Percentiles rank a stretch among this genome's conserved stretches.
These are phyloP conservation scores for Darevskia mixta DNA, from an alignment of 2,797 vertebrate genomes.

Conservation along the genomic window DNA sequence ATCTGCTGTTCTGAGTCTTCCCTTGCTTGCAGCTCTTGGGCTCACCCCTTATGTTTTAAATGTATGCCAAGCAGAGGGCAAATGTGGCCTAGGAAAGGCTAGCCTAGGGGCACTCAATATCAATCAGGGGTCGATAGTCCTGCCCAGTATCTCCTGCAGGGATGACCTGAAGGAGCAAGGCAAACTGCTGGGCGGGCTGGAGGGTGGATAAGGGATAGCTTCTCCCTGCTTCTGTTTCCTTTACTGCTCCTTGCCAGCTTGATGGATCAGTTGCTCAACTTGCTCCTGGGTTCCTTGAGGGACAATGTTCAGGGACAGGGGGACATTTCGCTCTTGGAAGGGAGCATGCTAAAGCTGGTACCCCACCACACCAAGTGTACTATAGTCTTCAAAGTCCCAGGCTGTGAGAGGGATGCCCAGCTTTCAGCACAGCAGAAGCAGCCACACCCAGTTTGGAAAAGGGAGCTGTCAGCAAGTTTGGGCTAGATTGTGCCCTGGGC, in stretches of 20 bases:
- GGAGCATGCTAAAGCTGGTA: not conserved
- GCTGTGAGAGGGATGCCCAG: no score
- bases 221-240: not conserved
- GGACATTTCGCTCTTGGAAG: not conserved
- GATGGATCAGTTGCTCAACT: not conserved
- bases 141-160: not conserved
- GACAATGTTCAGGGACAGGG: no score
- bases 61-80: no score
- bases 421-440: not conserved
- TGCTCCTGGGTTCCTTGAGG: not conserved
- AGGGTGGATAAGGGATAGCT: not conserved
- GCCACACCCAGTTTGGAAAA: no score
- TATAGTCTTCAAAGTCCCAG: not conserved
- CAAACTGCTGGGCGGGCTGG: not conserved
- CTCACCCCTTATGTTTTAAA: no score
- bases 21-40: fast-evolving
- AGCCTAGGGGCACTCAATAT: not conserved
- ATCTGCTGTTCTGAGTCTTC: no score
- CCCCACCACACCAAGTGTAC: not conserved
- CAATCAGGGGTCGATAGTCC: no score
- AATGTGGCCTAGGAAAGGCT: not conserved
- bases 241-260: not conserved
- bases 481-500: not conserved
- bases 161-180: not conserved
- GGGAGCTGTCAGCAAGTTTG: not conserved